These are phyloP conservation scores for Callitettix versicolor DNA, from an alignment of 1,140 invertebrate genomes.

Conservation along the genomic window DNA sequence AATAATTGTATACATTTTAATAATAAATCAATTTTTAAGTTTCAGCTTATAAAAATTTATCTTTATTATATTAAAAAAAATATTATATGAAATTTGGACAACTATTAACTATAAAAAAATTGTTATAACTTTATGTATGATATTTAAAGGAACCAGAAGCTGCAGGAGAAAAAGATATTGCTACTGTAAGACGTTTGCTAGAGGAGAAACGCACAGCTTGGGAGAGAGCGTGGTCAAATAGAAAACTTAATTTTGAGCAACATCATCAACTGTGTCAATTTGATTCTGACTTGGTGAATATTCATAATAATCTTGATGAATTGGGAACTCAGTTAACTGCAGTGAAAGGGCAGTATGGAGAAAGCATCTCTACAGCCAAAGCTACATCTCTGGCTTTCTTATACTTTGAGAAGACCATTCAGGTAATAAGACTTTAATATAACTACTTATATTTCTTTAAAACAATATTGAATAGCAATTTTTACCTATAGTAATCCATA, in stretches of 20 bases:
- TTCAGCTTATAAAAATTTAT: no score
- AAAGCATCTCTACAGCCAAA: slow-evolving; percentile 55
- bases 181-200: slow-evolving; percentile 52
- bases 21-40: no score
- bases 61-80: no score
- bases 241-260: slow-evolving; percentile 48
- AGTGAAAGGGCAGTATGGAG: slow-evolving; percentile 56
- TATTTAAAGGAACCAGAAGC: slow-evolving; percentile 62
- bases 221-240: slow-evolving; percentile 47
- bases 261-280: slow-evolving; percentile 57
- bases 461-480: no score
- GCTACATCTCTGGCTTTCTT: slow-evolving; percentile 58
- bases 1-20: no score
- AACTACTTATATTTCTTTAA: no score
- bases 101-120: no score
- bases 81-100: no score
- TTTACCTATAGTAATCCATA: no score
- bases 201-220: slow-evolving; percentile 41
- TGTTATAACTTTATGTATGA: no score
- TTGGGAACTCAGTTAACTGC: slow-evolving; percentile 48
- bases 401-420: slow-evolving; percentile 69
- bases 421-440: slow-evolving; percentile 49
- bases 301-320: slow-evolving; percentile 59
- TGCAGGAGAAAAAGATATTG: slow-evolving; percentile 54
- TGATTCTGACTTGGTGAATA: slow-evolving; percentile 56